phyloP scores from a whole-genome alignment of 1,140 invertebrate species.

The Physella acuta region DNA sequence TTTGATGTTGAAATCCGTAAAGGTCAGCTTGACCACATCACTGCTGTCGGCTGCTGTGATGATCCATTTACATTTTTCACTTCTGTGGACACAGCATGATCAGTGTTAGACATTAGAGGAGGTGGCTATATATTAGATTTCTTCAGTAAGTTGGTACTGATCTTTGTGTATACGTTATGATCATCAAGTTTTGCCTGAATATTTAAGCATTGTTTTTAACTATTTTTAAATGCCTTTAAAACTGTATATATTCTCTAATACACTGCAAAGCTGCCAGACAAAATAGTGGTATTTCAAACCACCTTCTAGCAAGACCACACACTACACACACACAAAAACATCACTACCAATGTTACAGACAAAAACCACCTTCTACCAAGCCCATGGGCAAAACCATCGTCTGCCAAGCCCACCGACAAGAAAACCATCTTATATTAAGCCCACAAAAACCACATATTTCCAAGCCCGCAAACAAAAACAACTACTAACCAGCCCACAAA shows the following conservation, averaged over 20 bases:
- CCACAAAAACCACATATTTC: no score
- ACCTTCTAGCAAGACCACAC: no score
- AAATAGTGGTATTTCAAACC: no score
- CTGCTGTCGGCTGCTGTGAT: conserved; percentile 1
- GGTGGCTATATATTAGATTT: background rate
- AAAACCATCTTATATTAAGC: no score
- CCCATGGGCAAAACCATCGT: no score
- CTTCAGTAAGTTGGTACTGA: background rate
- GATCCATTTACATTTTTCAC: conserved; percentile 1
- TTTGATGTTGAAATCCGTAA: conserved; percentile 8
- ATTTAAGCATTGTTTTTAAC: background rate
- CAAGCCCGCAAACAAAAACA: no score
- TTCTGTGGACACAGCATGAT: background rate
- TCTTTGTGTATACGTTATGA: background rate
- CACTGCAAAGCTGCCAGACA: background rate
- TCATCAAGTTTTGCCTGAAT: background rate
- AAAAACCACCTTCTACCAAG: no score
- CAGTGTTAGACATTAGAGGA: background rate
- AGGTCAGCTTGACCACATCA: background rate
- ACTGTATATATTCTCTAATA: background rate
- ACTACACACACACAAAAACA: no score
- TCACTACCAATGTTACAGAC: no score
- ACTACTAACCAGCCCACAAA: no score
- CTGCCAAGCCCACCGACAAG: no score
- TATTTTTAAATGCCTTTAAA: background rate